Conservation (phyloP, 1,140 invertebrate genomes). For the Halictus rubicundus region DNA sequence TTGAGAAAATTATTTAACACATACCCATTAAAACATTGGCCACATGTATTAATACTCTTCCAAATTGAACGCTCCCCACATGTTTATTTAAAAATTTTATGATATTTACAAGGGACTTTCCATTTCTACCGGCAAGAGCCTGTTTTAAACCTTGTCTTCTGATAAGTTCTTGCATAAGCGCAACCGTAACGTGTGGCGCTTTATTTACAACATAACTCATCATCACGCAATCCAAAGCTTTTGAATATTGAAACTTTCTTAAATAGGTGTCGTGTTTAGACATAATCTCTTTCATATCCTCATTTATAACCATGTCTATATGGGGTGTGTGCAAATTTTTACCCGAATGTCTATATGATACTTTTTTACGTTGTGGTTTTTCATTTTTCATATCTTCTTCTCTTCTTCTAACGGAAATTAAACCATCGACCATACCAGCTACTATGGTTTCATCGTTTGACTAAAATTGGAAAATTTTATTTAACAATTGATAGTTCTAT, state of each 20-base stretch:
- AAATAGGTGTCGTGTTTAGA: conserved; percentile 86
- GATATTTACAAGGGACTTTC: conserved; percentile 84
- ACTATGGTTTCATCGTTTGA: conserved; percentile 91
- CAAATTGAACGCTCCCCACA: conserved; percentile 88
- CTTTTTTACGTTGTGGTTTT: conserved; percentile 79
- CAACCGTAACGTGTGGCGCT: conserved; percentile 88
- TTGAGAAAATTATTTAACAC: conserved; percentile 45
- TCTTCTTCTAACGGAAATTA: conserved; percentile 91
- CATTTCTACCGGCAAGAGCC: conserved; percentile 86
- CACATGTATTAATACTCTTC: conserved; percentile 87
- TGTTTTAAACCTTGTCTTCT: conserved; percentile 86
- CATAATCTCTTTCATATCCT: conserved; percentile 78
- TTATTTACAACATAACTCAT: conserved; percentile 82
- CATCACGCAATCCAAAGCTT: conserved; percentile 89
- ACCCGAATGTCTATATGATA: conserved; percentile 80
- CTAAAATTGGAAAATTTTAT: conserved; percentile 77
- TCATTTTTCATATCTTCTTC: conserved; percentile 81
- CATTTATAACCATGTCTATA: conserved; percentile 81
- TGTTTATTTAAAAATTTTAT: conserved; percentile 89
- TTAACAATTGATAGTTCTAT: background rate
- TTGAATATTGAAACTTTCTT: conserved; percentile 90
- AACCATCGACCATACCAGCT: conserved; percentile 95
- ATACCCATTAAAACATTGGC: conserved; percentile 86
- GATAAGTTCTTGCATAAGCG: conserved; percentile 91
- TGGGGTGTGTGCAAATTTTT: conserved; percentile 77